These are phyloP conservation scores for Vanacampus margaritifer DNA, from an alignment of 2,113 vertebrate genomes.

Conservation along the genomic window DNA sequence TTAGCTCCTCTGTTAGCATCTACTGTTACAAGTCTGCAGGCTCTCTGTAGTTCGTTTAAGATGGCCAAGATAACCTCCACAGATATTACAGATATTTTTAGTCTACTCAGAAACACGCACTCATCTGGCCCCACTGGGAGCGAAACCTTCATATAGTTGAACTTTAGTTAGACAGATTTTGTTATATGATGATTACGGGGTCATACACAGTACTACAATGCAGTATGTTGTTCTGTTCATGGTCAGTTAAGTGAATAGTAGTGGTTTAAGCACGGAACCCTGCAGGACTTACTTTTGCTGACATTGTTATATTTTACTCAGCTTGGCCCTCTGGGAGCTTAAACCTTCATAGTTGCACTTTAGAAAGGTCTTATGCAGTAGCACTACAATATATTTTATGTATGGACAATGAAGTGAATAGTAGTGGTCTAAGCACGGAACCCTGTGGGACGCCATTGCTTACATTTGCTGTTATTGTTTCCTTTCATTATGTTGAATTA, in stretches of 20 bases:
- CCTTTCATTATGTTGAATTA: too few relatives aligned
- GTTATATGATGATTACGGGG: background rate
- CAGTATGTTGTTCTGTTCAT: background rate
- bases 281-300: background rate
- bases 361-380: background rate
- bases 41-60: conserved; percentile 12
- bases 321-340: too few relatives aligned
- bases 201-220: background rate
- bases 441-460: background rate
- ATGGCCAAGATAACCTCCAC: background rate
- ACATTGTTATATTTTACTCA: background rate
- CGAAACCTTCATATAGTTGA: background rate
- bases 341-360: background rate
- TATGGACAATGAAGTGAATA: background rate
- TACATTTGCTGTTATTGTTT: too few relatives aligned
- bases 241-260: background rate
- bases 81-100: conserved; percentile 1
- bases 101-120: background rate
- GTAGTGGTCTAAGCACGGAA: background rate
- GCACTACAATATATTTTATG: background rate
- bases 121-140: background rate
- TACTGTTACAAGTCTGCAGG: conserved; percentile 12
- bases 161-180: background rate
- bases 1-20: conserved; percentile 4
- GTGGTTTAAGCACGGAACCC: background rate